A percentile compares a stretch with the other conserved stretches of the same genome.
phyloP scores from a whole-genome alignment of 2,797 vertebrate species.

The Acanthurus lineatus region DNA sequence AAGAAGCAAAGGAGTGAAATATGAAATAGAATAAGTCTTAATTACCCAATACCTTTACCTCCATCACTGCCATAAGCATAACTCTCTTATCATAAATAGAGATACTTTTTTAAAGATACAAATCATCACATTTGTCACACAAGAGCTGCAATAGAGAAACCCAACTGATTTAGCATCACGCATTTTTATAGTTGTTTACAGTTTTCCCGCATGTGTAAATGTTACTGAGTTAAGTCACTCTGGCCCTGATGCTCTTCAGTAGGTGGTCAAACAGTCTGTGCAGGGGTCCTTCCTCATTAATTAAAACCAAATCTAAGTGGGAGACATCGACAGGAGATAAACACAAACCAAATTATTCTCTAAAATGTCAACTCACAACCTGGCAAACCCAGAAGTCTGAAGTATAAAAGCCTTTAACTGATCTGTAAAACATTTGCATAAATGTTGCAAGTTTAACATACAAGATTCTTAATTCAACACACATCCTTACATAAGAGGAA shows the following conservation, averaged over 20 bases:
- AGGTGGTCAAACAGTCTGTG: slow-evolving; percentile 12
- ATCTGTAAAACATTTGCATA: not conserved
- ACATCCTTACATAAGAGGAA: not conserved
- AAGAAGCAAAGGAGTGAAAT: not conserved
- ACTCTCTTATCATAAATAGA: slow-evolving; percentile 2
- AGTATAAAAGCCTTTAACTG: not conserved
- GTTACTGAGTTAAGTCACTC: slow-evolving; percentile 16
- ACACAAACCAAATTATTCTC: slow-evolving; percentile 20
- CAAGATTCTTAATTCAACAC: too few relatives aligned
- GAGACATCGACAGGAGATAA: slow-evolving; percentile 8
- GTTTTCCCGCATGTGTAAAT: not conserved
- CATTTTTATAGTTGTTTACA: not conserved
- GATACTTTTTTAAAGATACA: not conserved
- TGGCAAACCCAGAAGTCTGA: not conserved
- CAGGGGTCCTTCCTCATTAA: slow-evolving; percentile 37
- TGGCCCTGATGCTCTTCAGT: slow-evolving; percentile 13
- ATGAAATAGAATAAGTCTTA: not conserved
- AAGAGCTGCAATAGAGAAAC: not conserved
- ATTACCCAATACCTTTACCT: slow-evolving; percentile 8
- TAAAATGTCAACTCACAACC: slow-evolving; percentile 13
- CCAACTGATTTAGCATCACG: not conserved
- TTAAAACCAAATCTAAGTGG: slow-evolving; percentile 28
- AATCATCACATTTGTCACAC: not conserved
- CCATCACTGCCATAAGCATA: not conserved
- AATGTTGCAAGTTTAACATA: not conserved